Conservation (phyloP, 2,888 invertebrate species). For the Tipula unca region DNA sequence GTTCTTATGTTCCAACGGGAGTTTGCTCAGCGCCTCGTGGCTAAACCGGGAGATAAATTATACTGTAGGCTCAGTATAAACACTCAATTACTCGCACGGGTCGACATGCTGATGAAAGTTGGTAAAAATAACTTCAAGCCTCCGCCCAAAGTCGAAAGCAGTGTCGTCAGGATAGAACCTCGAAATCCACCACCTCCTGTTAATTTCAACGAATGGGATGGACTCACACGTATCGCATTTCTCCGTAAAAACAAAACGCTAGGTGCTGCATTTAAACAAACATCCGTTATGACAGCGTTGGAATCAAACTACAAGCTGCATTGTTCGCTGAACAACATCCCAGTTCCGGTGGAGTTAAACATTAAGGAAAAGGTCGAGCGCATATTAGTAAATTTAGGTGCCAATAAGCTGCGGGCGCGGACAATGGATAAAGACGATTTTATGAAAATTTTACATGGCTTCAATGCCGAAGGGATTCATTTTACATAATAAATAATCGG, state of each 20-base stretch:
- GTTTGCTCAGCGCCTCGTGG: conserved; percentile 93
- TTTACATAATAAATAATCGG: conserved; percentile 45
- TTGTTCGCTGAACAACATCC: conserved; percentile 80
- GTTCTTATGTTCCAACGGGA: conserved; percentile 98
- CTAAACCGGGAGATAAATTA: conserved; percentile 93
- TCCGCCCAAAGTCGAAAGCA: conserved; percentile 98
- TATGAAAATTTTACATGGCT: conserved; percentile 72
- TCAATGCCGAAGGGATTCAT: conserved; percentile 89
- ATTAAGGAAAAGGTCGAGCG: conserved; percentile 72
- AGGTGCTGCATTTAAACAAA: conserved; percentile 79
- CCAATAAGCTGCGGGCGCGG: conserved; percentile 74
- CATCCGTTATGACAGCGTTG: conserved; percentile 70
- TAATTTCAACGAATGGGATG: conserved; percentile 98
- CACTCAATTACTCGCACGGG: conserved; percentile 88
- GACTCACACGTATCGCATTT: conserved; percentile 89
- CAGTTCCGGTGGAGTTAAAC: conserved; percentile 66
- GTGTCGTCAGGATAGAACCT: conserved; percentile 95
- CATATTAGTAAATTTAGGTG: conserved; percentile 58
- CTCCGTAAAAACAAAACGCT: conserved; percentile 95
- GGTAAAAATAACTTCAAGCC: conserved; percentile 98
- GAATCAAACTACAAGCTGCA: conserved; percentile 87
- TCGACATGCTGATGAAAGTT: conserved; percentile 95
- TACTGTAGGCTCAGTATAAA: conserved; percentile 95
- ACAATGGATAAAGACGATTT: conserved; percentile 97
- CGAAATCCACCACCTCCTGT: conserved; percentile 94